phyloP scores from a whole-genome alignment of 2,113 vertebrate genomes.

The Peromyscus maniculatus region DNA sequence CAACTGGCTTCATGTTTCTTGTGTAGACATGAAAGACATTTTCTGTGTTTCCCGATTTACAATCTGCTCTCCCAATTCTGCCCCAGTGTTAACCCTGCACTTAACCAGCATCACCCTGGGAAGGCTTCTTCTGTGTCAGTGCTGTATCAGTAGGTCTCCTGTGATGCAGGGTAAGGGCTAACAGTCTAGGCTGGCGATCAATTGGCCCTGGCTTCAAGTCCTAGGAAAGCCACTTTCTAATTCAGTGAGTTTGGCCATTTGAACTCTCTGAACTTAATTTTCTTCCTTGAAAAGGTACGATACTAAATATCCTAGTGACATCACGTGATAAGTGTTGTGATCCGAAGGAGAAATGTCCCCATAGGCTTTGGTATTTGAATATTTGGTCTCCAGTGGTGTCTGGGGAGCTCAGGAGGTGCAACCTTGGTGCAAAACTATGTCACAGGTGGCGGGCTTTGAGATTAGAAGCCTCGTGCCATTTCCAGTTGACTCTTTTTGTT shows the following conservation, averaged over 20 bases:
- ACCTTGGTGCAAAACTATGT: background rate
- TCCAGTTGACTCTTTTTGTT: background rate
- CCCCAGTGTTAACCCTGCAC: background rate
- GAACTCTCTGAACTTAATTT: background rate
- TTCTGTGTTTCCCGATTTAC: background rate
- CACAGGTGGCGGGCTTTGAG: background rate
- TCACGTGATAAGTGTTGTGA: background rate
- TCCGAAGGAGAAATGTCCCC: background rate
- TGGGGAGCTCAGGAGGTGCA: background rate
- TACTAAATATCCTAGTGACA: slow-evolving; percentile 13
- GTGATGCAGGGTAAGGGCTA: background rate
- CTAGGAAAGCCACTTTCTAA: background rate
- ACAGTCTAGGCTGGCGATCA: background rate
- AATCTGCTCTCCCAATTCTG: background rate
- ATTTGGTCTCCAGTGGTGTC: background rate
- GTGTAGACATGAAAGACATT: background rate
- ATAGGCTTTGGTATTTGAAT: background rate
- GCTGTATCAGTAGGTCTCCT: background rate
- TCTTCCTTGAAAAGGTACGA: background rate
- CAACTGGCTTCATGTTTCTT: background rate
- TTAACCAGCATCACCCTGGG: background rate
- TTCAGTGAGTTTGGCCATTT: background rate
- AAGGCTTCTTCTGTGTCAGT: background rate
- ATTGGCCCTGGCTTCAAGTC: background rate
- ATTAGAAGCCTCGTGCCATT: background rate